These are phyloP conservation scores for Brachyhypopomus gauderio DNA, from an alignment of 2,113 vertebrate genomes.

Conservation along the genomic window DNA sequence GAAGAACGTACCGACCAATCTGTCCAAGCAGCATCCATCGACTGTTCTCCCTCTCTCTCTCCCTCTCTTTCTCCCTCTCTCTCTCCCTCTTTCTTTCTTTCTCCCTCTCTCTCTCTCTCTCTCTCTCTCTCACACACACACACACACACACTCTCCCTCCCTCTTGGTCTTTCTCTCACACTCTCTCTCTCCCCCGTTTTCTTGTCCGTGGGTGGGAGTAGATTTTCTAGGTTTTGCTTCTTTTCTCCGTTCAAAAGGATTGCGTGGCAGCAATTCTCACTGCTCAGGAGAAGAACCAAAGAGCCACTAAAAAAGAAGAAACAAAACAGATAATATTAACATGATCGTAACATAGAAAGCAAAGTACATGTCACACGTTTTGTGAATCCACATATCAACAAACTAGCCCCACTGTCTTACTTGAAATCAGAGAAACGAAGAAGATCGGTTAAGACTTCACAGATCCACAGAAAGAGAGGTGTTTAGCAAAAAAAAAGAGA, in stretches of 20 bases:
- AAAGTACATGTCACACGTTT: slow-evolving; percentile 14
- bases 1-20: slow-evolving; percentile 67
- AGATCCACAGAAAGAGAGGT: slow-evolving; percentile 45
- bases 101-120: slow-evolving; percentile 32
- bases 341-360: slow-evolving; percentile 1
- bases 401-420: background rate
- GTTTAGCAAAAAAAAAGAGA: slow-evolving; percentile 41
- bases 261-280: slow-evolving; percentile 65
- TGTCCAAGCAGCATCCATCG: slow-evolving; percentile 76
- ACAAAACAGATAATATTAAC: background rate
- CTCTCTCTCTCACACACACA: slow-evolving; percentile 36
- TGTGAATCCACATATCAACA: background rate
- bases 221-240: slow-evolving; percentile 61
- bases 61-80: slow-evolving; percentile 37
- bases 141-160: slow-evolving; percentile 39
- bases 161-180: slow-evolving; percentile 26
- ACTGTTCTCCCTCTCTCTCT: slow-evolving; percentile 66
- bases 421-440: background rate
- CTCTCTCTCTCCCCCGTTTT: slow-evolving; percentile 35
- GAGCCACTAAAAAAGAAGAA: slow-evolving; percentile 10
- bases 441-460: slow-evolving; percentile 22
- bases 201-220: slow-evolving; percentile 51
- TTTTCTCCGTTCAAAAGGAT: slow-evolving; percentile 65
- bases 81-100: slow-evolving; percentile 41
- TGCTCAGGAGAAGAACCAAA: slow-evolving; percentile 53